Evolutionary conservation across 2,113 vertebrate species (phyloP), one percentile per base, ranked within the genome.

Genomic region (Brachionichthys hirsutus): DNA sequence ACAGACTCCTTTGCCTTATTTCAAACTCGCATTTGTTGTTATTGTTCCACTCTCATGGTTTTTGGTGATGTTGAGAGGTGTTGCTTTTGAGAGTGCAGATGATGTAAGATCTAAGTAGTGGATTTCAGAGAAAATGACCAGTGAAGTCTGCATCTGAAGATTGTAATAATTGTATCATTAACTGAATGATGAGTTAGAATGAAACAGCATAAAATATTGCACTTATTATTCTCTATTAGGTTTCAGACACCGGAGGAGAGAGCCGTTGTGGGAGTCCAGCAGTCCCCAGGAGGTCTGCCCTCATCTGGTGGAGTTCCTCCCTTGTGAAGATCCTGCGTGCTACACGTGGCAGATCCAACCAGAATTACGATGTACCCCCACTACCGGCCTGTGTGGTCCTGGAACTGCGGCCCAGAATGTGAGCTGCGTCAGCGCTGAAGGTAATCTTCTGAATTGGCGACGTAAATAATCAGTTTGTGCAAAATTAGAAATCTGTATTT

Each of bases 281-380:
- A 88, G 80, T 30, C 70, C 80, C 12, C 30, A 53, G 6, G 87
- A 88, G 0, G 79, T 30, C 0, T 98, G 97, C 73, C 93, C 93
- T 0, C 95, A 98, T 55, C 73, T 97, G 71, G 62, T 87, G 20
- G 97, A 99, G 79, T 92, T 92, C 18, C 73, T 95, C 59, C 94
- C 93, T 1, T 99, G 97, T 38, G 96, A 98, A 2, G 92, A 96
- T 20, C 92, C 94, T 0, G 5, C 69, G 52, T 99, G 97, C 34
- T 93, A 92, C 2, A 76, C 73, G 58, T 98, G 97, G 97, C 68
- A 77, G 4, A 13, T 90, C 11, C 85, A 86, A 41, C 76, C 82
- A 0, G 91, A 91, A 78, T 90, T 86, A 12, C 2, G 54, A 2
- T 99, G 97, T 41, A 72, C 91, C 2, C 74, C 94, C 43, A 68